Conservation (phyloP, 2,797 vertebrate genomes). For the Merluccius polli region DNA sequence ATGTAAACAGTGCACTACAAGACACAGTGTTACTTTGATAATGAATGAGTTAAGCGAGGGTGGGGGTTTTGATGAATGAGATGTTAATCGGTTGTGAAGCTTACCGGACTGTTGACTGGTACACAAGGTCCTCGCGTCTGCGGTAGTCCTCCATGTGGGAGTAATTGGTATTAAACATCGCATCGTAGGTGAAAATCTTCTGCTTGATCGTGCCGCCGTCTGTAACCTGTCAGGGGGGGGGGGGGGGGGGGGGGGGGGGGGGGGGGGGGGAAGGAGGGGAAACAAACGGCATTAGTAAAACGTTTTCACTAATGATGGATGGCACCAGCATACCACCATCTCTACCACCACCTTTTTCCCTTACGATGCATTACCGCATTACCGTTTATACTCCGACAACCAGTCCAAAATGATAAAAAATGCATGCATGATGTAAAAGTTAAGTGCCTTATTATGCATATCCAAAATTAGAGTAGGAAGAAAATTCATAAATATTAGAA, state of each 20-base stretch:
- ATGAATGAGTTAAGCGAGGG: background rate
- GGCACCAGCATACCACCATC: background rate
- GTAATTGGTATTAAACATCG: constrained; percentile 99
- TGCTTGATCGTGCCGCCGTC: constrained; percentile 97
- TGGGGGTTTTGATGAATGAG: constrained; percentile 6
- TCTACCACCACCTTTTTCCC: too few relatives aligned
- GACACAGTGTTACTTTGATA: background rate
- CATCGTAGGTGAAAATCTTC: constrained; percentile 98
- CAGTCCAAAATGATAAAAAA: too few relatives aligned
- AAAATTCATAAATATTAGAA: too few relatives aligned
- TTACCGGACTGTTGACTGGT: constrained; percentile 96
- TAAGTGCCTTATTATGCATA: too few relatives aligned
- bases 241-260: constrained; percentile 29
- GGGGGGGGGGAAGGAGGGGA: constrained; percentile 9
- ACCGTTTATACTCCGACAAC: too few relatives aligned
- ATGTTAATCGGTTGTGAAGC: constrained; percentile 41
- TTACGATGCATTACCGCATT: too few relatives aligned
- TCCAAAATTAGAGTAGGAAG: too few relatives aligned
- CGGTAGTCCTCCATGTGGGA: constrained; percentile 97
- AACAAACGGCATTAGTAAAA: constrained; percentile 39
- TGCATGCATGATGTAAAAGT: too few relatives aligned
- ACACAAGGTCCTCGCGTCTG: constrained; percentile 90
- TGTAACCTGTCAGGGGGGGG: constrained; percentile 79
- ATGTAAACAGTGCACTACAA: too few relatives aligned
- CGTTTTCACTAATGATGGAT: constrained; percentile 43